phyloP scores from a whole-genome alignment of 2,113 vertebrate genomes.

The Odocoileus virginianus region DNA sequence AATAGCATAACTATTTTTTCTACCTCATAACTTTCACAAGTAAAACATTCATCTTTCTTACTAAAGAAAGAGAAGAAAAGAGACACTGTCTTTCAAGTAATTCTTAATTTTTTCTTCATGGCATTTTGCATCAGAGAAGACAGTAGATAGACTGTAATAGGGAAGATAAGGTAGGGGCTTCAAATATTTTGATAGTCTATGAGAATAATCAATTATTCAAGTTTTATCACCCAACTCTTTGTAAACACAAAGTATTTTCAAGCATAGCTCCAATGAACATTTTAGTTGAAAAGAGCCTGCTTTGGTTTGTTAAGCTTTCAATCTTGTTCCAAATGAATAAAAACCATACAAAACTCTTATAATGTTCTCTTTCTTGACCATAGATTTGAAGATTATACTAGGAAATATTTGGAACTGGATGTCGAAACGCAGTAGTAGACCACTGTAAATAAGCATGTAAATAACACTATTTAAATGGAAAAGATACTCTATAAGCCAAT shows the following conservation, averaged over 20 bases:
- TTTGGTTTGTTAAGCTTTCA: neutral
- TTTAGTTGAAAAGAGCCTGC: neutral
- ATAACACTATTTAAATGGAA: constrained; percentile 46
- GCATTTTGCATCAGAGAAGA: neutral
- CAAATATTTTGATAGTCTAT: neutral
- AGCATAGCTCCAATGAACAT: neutral
- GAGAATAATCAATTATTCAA: neutral
- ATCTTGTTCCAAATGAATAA: neutral
- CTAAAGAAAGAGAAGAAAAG: constrained; percentile 1
- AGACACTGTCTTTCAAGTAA: constrained; percentile 9
- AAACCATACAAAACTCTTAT: neutral
- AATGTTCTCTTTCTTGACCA: neutral
- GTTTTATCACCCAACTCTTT: neutral
- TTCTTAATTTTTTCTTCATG: constrained; percentile 32
- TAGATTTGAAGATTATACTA: neutral
- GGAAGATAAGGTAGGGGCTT: neutral
- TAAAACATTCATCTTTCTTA: constrained; percentile 49
- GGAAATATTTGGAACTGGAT: constrained; percentile 31
- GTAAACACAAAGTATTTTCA: neutral
- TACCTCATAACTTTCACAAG: constrained; percentile 51
- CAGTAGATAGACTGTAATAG: neutral
- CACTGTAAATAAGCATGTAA: constrained; percentile 33
- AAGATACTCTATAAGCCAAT: constrained; percentile 46
- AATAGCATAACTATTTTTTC: constrained; percentile 49
- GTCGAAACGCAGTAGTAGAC: neutral